Conservation (phyloP, 2,113 vertebrate genomes). For the Mesocricetus auratus region DNA sequence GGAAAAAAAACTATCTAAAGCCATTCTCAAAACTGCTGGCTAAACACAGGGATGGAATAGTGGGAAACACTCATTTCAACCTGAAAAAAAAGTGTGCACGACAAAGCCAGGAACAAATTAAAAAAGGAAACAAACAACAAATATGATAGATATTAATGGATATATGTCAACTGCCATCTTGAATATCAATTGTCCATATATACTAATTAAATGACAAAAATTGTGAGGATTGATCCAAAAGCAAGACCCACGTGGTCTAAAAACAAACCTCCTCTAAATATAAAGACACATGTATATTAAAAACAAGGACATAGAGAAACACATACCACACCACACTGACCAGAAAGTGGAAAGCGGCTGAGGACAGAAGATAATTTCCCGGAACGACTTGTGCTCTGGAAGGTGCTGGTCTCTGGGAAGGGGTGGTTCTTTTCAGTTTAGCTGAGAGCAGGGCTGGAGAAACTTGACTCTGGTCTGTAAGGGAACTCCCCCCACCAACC, state of each 20-base stretch:
- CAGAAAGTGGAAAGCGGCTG: not conserved
- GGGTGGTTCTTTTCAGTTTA: not conserved
- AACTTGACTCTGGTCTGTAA: not conserved
- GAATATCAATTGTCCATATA: not conserved
- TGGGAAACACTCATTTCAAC: not conserved
- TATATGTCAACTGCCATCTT: not conserved
- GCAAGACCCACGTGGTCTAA: not conserved
- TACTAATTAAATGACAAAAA: not conserved
- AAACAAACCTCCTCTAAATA: not conserved
- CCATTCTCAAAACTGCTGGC: slow-evolving; percentile 59
- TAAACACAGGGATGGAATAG: slow-evolving; percentile 35
- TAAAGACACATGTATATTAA: not conserved
- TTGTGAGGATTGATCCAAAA: not conserved
- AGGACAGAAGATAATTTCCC: not conserved
- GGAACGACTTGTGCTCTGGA: slow-evolving; percentile 46
- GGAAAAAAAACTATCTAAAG: slow-evolving; percentile 34
- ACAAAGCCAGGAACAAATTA: not conserved
- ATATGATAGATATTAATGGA: not conserved
- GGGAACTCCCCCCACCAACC: not conserved
- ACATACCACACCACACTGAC: too few species aligned
- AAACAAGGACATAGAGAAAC: not conserved
- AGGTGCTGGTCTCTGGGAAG: not conserved
- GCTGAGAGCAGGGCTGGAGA: not conserved
- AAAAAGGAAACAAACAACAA: not conserved
- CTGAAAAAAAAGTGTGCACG: not conserved